These are phyloP conservation scores for Apoda limacodes DNA, from an alignment of 2,888 invertebrate genomes.

Conservation along the genomic window DNA sequence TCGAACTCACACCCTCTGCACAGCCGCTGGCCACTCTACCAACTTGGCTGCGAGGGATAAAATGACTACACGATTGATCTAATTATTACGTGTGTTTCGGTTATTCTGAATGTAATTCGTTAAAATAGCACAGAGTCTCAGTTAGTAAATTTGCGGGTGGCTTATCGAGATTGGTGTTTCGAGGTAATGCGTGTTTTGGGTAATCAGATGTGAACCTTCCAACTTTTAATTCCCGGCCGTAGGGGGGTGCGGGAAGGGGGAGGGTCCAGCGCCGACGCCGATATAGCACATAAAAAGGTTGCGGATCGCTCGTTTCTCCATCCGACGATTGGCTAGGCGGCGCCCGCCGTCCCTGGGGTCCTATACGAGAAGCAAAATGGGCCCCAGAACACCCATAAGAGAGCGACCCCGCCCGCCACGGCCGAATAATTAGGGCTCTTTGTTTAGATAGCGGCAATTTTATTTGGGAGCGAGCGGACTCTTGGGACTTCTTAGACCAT, in stretches of 20 bases:
- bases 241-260: conserved; percentile 29
- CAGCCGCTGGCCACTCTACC: too few relatives aligned
- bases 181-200: conserved; percentile 55
- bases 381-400: conserved; percentile 78
- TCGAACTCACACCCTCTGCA: too few relatives aligned
- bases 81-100: too few relatives aligned
- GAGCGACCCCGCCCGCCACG: conserved; percentile 75
- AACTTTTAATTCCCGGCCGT: conserved; percentile 55
- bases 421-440: conserved; percentile 76
- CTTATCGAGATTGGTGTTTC: conserved; percentile 58
- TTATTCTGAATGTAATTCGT: too few relatives aligned
- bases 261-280: conserved; percentile 56
- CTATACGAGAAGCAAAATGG: conserved; percentile 75
- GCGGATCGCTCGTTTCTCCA: conserved; percentile 67
- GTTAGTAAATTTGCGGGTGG: conserved; percentile 43
- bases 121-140: too few relatives aligned
- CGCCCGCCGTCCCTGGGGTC: conserved; percentile 71
- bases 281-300: conserved; percentile 69
- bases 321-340: conserved; percentile 74
- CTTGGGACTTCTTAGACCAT: conserved; percentile 67
- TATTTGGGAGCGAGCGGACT: conserved; percentile 69
- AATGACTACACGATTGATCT: too few relatives aligned
- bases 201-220: conserved; percentile 62
- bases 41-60: too few relatives aligned
- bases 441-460: conserved; percentile 73